Conservation (phyloP, 1,140 invertebrate species). For the Pantala flavescens region DNA sequence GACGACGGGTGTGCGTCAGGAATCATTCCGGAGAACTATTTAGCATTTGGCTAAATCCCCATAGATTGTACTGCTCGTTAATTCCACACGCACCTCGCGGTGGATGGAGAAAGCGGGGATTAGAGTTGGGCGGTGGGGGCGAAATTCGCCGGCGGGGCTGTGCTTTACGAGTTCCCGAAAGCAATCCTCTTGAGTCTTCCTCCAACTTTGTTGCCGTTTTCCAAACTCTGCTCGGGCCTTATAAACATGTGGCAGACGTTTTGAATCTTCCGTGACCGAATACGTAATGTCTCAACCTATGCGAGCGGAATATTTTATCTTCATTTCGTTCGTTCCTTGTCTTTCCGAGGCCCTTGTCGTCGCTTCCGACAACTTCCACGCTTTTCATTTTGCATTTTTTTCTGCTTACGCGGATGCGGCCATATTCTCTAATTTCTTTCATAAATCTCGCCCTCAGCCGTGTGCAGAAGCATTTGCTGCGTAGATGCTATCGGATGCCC, state of each 20-base stretch:
- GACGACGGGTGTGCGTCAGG: too few relatives aligned
- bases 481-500: too few relatives aligned
- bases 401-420: too few relatives aligned
- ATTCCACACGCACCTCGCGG: too few relatives aligned
- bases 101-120: too few relatives aligned
- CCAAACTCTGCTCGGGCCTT: not conserved
- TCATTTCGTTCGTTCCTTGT: not conserved
- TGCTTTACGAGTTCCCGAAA: slow-evolving; percentile 8
- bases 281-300: not conserved
- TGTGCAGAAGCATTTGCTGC: too few relatives aligned
- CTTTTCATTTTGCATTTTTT: too few relatives aligned
- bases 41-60: too few relatives aligned
- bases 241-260: not conserved
- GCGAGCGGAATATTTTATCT: slow-evolving; percentile 6
- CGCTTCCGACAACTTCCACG: not conserved
- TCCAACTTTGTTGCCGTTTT: slow-evolving; percentile 9
- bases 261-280: slow-evolving; percentile 5
- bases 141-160: not conserved
- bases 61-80: too few relatives aligned
- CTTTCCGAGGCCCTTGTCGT: not conserved
- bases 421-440: not conserved
- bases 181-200: not conserved
- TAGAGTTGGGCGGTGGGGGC: too few relatives aligned
- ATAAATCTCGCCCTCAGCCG: not conserved
- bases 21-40: too few relatives aligned